These are phyloP conservation scores for Alethe diademata DNA, from an alignment of 2,113 vertebrate genomes.

Conservation along the genomic window DNA sequence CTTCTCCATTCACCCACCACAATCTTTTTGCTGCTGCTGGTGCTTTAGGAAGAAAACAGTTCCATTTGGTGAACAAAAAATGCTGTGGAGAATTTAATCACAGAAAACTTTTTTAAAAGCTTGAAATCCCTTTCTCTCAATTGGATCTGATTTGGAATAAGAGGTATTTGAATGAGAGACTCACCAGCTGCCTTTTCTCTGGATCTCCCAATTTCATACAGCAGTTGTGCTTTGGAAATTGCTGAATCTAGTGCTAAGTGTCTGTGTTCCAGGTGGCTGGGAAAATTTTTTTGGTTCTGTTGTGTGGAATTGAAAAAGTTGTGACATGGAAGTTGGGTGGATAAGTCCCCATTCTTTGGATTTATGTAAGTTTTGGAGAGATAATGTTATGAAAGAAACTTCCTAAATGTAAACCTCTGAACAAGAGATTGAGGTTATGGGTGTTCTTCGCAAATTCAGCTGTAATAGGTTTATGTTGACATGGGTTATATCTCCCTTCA, in stretches of 20 bases:
- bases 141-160: not conserved
- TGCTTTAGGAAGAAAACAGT: not conserved
- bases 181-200: not conserved
- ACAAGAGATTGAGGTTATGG: slow-evolving; percentile 33
- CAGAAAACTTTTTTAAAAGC: not conserved
- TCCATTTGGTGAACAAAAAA: not conserved
- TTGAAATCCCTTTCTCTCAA: not conserved
- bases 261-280: not conserved
- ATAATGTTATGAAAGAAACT: slow-evolving; percentile 23
- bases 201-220: not conserved
- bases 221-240: not conserved
- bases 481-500: slow-evolving; percentile 37
- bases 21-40: not conserved
- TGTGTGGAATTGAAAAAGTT: not conserved
- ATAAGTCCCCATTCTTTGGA: not conserved
- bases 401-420: slow-evolving; percentile 8
- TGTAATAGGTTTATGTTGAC: slow-evolving; percentile 48
- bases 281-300: not conserved
- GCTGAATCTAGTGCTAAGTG: not conserved
- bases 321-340: not conserved
- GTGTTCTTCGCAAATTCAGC: slow-evolving; percentile 18
- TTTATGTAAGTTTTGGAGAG: not conserved
- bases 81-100: not conserved
- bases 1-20: not conserved
- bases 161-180: not conserved